A percentile compares a stretch with the other conserved stretches of the same genome.
These are phyloP conservation scores for Serripes groenlandicus DNA, from an alignment of 2,888 invertebrate genomes.

Conservation along the genomic window DNA sequence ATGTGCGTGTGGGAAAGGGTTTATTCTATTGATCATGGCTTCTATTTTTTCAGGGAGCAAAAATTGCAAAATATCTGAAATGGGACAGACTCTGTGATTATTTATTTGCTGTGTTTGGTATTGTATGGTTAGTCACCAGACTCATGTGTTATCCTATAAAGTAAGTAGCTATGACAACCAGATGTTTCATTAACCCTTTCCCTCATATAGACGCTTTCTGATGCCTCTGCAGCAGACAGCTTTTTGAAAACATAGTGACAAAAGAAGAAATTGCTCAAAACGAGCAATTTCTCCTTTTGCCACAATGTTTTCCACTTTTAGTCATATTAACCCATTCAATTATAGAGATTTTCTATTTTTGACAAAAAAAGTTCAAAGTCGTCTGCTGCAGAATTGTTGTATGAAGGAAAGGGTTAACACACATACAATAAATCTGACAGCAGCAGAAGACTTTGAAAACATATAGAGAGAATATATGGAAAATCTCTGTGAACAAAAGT, in stretches of 20 bases:
- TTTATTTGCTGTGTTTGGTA: slow-evolving; percentile 95
- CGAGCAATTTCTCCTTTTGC: background rate
- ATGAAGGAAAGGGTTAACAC: too few relatives aligned
- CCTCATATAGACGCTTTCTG: background rate
- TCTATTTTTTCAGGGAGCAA: slow-evolving; percentile 93
- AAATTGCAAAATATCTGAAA: slow-evolving; percentile 97
- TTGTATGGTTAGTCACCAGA: slow-evolving; percentile 96
- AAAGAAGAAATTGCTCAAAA: background rate
- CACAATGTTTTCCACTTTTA: background rate
- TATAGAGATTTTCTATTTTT: too few relatives aligned
- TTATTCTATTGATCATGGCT: too few relatives aligned
- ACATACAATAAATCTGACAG: too few relatives aligned
- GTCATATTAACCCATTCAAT: background rate
- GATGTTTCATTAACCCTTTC: background rate
- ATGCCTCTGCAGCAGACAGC: background rate
- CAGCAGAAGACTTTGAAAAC: too few relatives aligned
- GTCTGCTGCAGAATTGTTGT: too few relatives aligned
- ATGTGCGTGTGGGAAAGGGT: background rate
- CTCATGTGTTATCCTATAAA: slow-evolving; percentile 93
- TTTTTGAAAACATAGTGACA: background rate
- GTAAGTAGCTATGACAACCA: slow-evolving; percentile 80
- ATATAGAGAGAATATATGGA: too few relatives aligned
- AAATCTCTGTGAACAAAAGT: too few relatives aligned
- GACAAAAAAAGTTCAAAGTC: too few relatives aligned
- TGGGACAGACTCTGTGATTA: slow-evolving; percentile 95